Percentiles rank a stretch among this genome's conserved stretches.
Evolutionary conservation across 2,113 vertebrate species (phyloP).

Genomic region (Azemiops feae): DNA sequence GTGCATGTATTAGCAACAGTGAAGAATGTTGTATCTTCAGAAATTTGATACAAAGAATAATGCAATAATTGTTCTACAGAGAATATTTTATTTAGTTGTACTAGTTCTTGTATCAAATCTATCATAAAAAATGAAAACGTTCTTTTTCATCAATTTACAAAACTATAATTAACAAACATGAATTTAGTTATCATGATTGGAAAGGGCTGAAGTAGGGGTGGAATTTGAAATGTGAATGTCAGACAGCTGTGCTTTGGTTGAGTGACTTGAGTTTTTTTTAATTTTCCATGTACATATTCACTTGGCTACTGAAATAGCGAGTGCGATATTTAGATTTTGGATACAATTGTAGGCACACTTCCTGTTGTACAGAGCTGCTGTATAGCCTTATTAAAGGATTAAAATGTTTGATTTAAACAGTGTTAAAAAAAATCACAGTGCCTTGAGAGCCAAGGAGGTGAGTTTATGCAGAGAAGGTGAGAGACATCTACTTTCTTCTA

Average conservation of each 20-base stretch:
- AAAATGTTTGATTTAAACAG: neutral
- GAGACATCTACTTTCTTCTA: constrained; percentile 62
- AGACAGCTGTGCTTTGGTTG: constrained; percentile 8
- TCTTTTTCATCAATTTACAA: constrained; percentile 3
- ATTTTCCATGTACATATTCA: neutral
- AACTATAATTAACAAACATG: neutral
- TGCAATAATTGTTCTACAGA: neutral
- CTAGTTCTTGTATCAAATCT: neutral
- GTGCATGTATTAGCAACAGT: neutral
- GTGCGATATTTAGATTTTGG: neutral
- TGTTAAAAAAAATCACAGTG: constrained; percentile 12
- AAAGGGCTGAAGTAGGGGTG: neutral
- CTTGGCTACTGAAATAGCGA: neutral
- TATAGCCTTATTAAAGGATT: neutral
- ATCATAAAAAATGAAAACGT: neutral
- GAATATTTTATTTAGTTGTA: neutral
- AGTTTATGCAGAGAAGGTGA: constrained; percentile 27
- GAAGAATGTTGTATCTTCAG: neutral
- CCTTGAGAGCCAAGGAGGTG: neutral
- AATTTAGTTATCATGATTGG: neutral
- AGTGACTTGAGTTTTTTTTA: neutral
- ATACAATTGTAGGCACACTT: neutral
- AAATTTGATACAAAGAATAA: neutral
- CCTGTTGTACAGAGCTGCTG: neutral
- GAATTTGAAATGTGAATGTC: constrained; percentile 16